Base-by-base conservation (phyloP, 2,797 vertebrate genomes). In the Bucorvus abyssinicus region DNA sequence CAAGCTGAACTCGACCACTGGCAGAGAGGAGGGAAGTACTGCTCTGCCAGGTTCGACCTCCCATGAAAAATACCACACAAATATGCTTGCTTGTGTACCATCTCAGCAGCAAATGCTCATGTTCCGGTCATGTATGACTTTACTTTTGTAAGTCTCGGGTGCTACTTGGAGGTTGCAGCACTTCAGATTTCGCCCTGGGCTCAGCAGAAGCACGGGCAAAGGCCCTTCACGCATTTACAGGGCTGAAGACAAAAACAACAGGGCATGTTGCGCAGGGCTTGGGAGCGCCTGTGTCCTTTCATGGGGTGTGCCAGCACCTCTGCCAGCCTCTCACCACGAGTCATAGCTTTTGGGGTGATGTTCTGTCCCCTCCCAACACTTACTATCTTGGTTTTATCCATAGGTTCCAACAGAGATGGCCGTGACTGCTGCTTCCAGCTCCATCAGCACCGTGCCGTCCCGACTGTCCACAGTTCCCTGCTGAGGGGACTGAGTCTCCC, bases 221-320 rank as follows among this genome's bases (percentile, higher is more conserved):
- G 11, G 27, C 44, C 26, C 44, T 45, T 44, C 26, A 6, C 1
- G 9, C 7, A 7, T 14, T 52, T 26, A 40, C 2, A 59, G 57
- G 49, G 32, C 49, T 45, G 36, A 56, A 47, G 27, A 55, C 9
- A 11, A 38, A 86, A 90, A 59, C 3, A 84, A 16, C 5, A 11
- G 0, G 0, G 34, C 1, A 0, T 24, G 13, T 27, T 83, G n/a
- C 32, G 27, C 6, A 1, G 38, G 22, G 4, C 27, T 42, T 68
- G 10, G 11, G 32, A 90, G 12, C 57, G 3, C 7, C 17, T 11
- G 1, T 0, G 1, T 59, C 26, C 14, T 87, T 34, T 47, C 24
- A 11, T 2, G 23, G 22, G 14, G 13, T 55, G 47, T 45, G 47
- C 34, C 38, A 53, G 61, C 42, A 57, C 38, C 47, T 85, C 69